phyloP scores from a whole-genome alignment of 2,113 vertebrate species.

The Clarias batrachus region DNA sequence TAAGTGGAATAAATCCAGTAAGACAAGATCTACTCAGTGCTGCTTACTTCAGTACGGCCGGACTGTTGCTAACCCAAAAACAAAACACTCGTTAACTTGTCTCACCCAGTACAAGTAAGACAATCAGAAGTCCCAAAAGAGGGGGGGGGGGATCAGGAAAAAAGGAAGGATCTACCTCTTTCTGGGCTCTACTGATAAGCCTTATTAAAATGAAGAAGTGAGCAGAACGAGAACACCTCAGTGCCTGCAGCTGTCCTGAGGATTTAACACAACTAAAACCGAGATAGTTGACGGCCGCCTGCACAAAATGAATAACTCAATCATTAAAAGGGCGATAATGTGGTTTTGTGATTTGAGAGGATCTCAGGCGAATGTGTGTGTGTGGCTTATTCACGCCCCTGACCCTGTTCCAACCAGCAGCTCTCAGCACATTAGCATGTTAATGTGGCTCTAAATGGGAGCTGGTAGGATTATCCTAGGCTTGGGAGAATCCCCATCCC shows the following conservation, averaged over 20 bases:
- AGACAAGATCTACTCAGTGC: not conserved
- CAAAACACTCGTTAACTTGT: slow-evolving; percentile 28
- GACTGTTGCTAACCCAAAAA: not conserved
- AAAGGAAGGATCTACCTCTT: slow-evolving; percentile 16
- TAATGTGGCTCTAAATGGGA: slow-evolving; percentile 44
- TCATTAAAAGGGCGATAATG: slow-evolving; percentile 28
- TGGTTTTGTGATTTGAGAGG: slow-evolving; percentile 26
- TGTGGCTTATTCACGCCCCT: slow-evolving; percentile 42
- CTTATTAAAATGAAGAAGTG: slow-evolving; percentile 36
- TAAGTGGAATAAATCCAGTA: not conserved
- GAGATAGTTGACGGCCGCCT: slow-evolving; percentile 3
- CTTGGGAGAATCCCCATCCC: slow-evolving; percentile 60
- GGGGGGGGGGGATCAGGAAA: not conserved
- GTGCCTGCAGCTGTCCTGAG: not conserved
- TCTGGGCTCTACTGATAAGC: slow-evolving; percentile 23
- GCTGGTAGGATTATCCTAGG: slow-evolving; percentile 52
- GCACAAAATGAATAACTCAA: slow-evolving; percentile 28
- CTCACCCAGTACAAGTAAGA: not conserved
- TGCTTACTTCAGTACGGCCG: not conserved
- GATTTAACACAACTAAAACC: slow-evolving; percentile 8
- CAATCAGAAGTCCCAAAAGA: not conserved
- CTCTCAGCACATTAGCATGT: slow-evolving; percentile 45
- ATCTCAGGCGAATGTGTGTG: slow-evolving; percentile 21
- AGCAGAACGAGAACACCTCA: slow-evolving; percentile 4
- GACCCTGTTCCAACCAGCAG: slow-evolving; percentile 28